Evolutionary conservation across 2,797 vertebrate species (phyloP).

Genomic region (Sebastes iracundus): DNA sequence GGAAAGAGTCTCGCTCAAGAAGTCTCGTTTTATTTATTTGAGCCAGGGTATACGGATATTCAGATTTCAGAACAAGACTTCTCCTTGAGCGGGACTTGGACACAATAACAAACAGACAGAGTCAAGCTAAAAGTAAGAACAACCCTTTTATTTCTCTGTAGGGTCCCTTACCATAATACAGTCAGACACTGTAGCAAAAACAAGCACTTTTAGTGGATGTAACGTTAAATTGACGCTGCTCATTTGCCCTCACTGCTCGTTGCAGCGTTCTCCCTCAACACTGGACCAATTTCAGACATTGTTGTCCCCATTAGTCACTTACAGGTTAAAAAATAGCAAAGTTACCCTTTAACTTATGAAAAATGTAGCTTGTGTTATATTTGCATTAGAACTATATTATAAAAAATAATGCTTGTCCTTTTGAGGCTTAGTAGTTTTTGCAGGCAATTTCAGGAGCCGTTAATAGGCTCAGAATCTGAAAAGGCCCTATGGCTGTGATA

Average conservation of each 20-base stretch:
- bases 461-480: conserved; percentile 5
- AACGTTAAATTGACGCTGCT: too few relatives aligned
- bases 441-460: conserved; percentile 13
- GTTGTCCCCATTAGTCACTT: too few relatives aligned
- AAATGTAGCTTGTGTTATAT: conserved; percentile 25
- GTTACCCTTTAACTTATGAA: background rate
- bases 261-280: too few relatives aligned
- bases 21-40: background rate
- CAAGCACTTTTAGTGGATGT: too few relatives aligned
- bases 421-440: conserved; percentile 4
- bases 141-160: background rate
- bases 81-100: background rate
- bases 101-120: background rate
- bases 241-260: too few relatives aligned
- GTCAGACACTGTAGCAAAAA: background rate
- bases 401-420: conserved; percentile 10
- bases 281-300: too few relatives aligned
- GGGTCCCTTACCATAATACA: background rate
- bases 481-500: background rate
- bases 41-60: background rate
- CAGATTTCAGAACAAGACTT: background rate
- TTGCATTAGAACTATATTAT: conserved; percentile 12
- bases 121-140: background rate
- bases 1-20: background rate
- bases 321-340: background rate